Base-by-base conservation (phyloP, 1,140 invertebrate genomes). In the Drosophila guanche region DNA sequence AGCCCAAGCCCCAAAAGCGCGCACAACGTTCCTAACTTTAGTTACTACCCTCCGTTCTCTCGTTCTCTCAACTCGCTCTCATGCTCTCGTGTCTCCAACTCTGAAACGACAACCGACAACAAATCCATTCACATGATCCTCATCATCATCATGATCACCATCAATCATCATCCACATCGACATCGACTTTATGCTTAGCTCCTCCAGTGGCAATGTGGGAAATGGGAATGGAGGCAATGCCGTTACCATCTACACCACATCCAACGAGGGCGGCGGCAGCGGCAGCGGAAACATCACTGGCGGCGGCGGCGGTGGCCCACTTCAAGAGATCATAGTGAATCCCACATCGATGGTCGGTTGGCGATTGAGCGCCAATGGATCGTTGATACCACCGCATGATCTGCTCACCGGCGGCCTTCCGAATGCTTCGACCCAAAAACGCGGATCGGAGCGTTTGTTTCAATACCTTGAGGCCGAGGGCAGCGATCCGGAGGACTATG, bases 401-500 rank as follows among this genome's bases (percentile, higher is more conserved):
- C 76, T 90, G 33, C 71, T 90, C 23, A 89, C 90, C 20, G 79
- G 85, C 52, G 72, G 86, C 37, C 66, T 90, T 29, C 86, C 90
- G 22, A 89, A 90, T 59, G 90, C 89, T 8, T 78, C 90, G 23
- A 90, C 88, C 55, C 90, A 91, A 46, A 91, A 91, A 76, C 89
- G 90, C 56, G 91, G 91, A 61, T 91, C 91, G 43, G 91, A 91
- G 70, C 90, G 91, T 68, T 80, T 91, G 63, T 91, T 91, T 80
- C 90, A 91, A 76, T 91, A 91, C 80, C 85, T 91, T 72, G 91
- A 91, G 70, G 91, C 91, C 67, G 91, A 91, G 76, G 91, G 90
- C 73, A 91, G 91, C 74, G 91, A 91, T 90, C 90, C 91, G 63
- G 91, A 91, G 83, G 91, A 91, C 86, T 91, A 91, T 91, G 85